Base-by-base conservation (phyloP, 2,113 vertebrate species). In the Craseonycteris thonglongyai region DNA sequence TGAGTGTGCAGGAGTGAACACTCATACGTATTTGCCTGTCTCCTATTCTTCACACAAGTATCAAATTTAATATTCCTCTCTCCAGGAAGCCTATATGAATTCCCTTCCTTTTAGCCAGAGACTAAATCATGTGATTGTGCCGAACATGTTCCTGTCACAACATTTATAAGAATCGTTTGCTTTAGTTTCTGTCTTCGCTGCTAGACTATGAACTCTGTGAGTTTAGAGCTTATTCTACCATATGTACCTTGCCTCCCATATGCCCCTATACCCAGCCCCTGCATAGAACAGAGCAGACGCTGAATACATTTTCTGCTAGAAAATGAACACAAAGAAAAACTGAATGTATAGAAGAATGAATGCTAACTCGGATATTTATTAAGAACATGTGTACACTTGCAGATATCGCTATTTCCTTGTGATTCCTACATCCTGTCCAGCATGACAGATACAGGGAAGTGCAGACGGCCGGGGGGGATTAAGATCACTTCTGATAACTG, bases 181-280 rank as follows among this genome's bases (percentile, higher is more conserved):
- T 81, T 78, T 33, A 30, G 45, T 30, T 45, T 45, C 54, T 69
- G 26, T 26, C 38, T 82, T 61, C 7, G 2, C 13, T 42, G 33
- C 33, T 45, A n/a, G 22, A 47, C 33, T 28, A 33, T 2, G 33
- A 45, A 6, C 33, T 59, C 78, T n/a, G 33, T 33, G 66, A 58
- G 8, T 18, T 7, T 13, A 22, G 6, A 8, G 26, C 42, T 11
- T 3, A 0, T 47, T 56, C 18, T 7, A 2, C 6, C 35, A 1
- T 11, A 9, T 21, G 71, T 7, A 58, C 2, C 5, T 10, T 61
- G 19, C 2, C 22, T 5, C 3, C 12, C 15, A 13, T 26, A 15
- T 2, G 1, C 33, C 26, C 26, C 7, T 54, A 16, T 38, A 56
- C 33, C 26, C 22, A 9, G 3, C 8, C 4, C 15, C 33, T 71